Evolutionary conservation across 2,888 invertebrate genomes (phyloP).

Genomic region (Leucophora obtusa): DNA sequence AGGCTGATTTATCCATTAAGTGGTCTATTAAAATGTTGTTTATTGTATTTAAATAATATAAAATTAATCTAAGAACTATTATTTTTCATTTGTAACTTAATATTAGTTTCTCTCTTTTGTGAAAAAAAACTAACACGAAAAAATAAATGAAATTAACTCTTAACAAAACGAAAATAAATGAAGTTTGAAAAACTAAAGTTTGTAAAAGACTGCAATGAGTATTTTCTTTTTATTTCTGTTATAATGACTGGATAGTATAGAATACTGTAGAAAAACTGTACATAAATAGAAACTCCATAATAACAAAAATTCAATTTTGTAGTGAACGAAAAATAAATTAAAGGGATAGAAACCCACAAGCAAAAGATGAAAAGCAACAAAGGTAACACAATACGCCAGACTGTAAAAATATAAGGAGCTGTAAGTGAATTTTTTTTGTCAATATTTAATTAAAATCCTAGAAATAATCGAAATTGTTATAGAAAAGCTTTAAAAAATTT

Average conservation of each 20-base stretch:
- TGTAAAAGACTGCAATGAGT: slow-evolving; percentile 55
- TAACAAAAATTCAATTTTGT: neutral
- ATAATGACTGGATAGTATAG: slow-evolving; percentile 12
- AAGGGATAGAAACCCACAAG: too few relatives aligned
- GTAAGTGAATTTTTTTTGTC: too few relatives aligned
- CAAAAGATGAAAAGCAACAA: too few relatives aligned
- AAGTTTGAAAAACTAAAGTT: slow-evolving; percentile 58
- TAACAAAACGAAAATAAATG: slow-evolving; percentile 59
- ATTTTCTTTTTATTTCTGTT: slow-evolving; percentile 25
- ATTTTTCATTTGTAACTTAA: slow-evolving; percentile 37
- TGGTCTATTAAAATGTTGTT: neutral
- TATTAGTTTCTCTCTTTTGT: slow-evolving; percentile 5
- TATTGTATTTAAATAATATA: neutral
- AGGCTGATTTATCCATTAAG: neutral
- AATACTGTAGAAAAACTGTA: neutral
- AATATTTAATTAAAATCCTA: too few relatives aligned
- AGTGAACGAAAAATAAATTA: too few relatives aligned
- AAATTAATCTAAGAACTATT: slow-evolving; percentile 23
- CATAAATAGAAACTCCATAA: neutral
- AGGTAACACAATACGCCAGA: too few relatives aligned
- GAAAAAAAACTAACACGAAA: neutral
- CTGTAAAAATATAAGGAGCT: too few relatives aligned
- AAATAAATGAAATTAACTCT: slow-evolving; percentile 45
- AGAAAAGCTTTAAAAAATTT: too few relatives aligned
- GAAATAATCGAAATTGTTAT: too few relatives aligned